Evolutionary conservation across 1,140 invertebrate species (phyloP).

Genomic region (Babylonia areolata): DNA sequence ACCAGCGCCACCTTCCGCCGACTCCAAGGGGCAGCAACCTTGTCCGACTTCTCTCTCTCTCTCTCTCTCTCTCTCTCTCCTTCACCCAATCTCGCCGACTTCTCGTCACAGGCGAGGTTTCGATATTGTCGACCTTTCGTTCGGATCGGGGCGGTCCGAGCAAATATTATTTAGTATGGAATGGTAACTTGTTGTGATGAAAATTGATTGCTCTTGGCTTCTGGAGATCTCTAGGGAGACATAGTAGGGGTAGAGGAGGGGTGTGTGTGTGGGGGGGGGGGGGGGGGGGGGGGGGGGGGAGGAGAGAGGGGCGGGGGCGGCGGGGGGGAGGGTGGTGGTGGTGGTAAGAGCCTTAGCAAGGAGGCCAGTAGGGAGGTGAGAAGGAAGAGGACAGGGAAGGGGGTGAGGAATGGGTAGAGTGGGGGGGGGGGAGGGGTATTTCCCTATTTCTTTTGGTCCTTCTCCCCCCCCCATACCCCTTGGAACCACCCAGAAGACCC

Average conservation of each 20-base stretch:
- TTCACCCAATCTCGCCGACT: background rate
- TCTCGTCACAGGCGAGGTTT: too few relatives aligned
- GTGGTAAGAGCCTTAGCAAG: too few relatives aligned
- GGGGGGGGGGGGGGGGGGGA: background rate
- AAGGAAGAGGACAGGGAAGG: too few relatives aligned
- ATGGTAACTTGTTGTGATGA: conserved; percentile 54
- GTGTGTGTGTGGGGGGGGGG: too few relatives aligned
- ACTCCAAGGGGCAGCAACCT: conserved; percentile 7
- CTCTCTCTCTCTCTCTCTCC: background rate
- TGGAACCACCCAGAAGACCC: too few relatives aligned
- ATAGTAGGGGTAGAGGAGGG: background rate
- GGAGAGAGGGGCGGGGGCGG: background rate
- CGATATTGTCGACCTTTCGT: conserved; percentile 20
- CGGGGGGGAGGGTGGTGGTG: background rate
- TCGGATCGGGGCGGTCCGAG: conserved; percentile 2
- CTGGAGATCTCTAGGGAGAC: conserved; percentile 18
- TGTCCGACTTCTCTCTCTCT: conserved; percentile 30
- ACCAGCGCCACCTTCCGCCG: conserved; percentile 6
- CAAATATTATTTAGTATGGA: conserved; percentile 52
- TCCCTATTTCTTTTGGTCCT: too few relatives aligned
- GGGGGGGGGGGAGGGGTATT: too few relatives aligned
- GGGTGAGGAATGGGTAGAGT: too few relatives aligned
- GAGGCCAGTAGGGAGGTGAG: too few relatives aligned
- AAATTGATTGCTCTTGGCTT: conserved; percentile 58
- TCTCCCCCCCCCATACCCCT: too few relatives aligned